These are phyloP conservation scores for Adelognathus sp. DNA, from an alignment of 2,888 invertebrate genomes.

Conservation along the genomic window DNA sequence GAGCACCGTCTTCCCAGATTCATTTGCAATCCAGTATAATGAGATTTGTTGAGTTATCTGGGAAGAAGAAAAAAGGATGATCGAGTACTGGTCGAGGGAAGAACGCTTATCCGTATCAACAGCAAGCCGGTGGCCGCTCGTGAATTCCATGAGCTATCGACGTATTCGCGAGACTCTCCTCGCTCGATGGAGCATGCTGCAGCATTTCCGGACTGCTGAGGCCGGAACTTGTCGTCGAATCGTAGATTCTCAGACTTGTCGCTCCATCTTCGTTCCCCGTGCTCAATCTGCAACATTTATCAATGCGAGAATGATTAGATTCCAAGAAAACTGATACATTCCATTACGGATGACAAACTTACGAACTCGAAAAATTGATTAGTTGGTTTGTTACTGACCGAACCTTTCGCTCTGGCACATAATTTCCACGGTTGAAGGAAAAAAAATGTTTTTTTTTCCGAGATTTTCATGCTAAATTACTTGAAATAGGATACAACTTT, in stretches of 20 bases:
- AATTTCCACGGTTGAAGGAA: too few relatives aligned
- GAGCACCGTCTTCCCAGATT: background rate
- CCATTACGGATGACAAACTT: slow-evolving; percentile 81
- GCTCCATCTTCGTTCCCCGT: slow-evolving; percentile 62
- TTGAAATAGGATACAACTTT: too few relatives aligned
- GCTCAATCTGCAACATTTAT: slow-evolving; percentile 43
- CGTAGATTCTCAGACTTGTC: slow-evolving; percentile 83
- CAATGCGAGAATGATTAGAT: background rate
- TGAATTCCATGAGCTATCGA: slow-evolving; percentile 87
- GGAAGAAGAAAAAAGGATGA: background rate
- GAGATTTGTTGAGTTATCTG: slow-evolving; percentile 3
- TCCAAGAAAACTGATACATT: background rate
- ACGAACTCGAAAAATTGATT: too few relatives aligned
- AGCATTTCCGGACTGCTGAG: slow-evolving; percentile 75
- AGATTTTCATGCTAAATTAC: too few relatives aligned
- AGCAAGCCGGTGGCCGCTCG: slow-evolving; percentile 85
- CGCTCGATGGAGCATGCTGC: slow-evolving; percentile 74
- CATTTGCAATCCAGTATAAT: background rate
- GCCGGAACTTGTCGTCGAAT: slow-evolving; percentile 82
- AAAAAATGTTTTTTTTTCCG: too few relatives aligned
- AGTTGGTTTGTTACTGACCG: too few relatives aligned
- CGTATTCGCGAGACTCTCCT: slow-evolving; percentile 81
- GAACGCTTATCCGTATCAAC: slow-evolving; percentile 79
- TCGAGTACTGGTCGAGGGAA: background rate
- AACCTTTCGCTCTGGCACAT: too few relatives aligned